These are phyloP conservation scores for Xestia ashworthii DNA, from an alignment of 2,888 invertebrate species.

Conservation along the genomic window DNA sequence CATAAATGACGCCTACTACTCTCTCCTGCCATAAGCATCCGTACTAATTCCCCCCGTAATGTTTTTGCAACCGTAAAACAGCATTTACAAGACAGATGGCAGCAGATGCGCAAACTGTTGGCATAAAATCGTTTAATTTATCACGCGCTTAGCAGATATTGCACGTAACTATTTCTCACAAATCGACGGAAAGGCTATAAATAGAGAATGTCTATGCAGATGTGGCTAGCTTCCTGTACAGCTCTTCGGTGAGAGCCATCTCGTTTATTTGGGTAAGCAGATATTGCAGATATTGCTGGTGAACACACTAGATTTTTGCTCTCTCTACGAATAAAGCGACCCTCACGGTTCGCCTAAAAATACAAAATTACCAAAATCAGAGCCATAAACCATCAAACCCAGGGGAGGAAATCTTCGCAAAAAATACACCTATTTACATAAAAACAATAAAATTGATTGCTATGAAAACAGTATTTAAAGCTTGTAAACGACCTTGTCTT, in stretches of 20 bases:
- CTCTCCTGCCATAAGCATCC: neutral
- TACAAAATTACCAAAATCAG: too few species aligned
- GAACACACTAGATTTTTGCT: neutral
- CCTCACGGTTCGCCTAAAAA: neutral
- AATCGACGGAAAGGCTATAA: neutral
- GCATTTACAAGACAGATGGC: conserved; percentile 32
- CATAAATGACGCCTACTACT: neutral
- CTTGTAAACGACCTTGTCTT: too few species aligned
- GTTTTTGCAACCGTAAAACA: conserved; percentile 23
- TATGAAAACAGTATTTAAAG: too few species aligned
- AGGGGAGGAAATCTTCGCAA: too few species aligned
- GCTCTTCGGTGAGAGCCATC: neutral
- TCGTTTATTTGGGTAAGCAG: neutral
- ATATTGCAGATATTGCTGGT: neutral
- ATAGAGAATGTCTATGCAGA: conserved; percentile 53
- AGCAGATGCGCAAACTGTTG: neutral
- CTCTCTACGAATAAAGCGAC: too few species aligned
- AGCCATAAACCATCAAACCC: too few species aligned
- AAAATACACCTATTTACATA: too few species aligned
- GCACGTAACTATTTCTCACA: neutral
- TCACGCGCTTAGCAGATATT: conserved; percentile 14
- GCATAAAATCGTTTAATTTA: conserved; percentile 4
- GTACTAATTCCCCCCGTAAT: neutral
- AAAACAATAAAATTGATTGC: too few species aligned
- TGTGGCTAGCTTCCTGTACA: conserved; percentile 13